phyloP scores from a whole-genome alignment of 2,888 invertebrate species.

The Scaptomyza cyrtandrae region DNA sequence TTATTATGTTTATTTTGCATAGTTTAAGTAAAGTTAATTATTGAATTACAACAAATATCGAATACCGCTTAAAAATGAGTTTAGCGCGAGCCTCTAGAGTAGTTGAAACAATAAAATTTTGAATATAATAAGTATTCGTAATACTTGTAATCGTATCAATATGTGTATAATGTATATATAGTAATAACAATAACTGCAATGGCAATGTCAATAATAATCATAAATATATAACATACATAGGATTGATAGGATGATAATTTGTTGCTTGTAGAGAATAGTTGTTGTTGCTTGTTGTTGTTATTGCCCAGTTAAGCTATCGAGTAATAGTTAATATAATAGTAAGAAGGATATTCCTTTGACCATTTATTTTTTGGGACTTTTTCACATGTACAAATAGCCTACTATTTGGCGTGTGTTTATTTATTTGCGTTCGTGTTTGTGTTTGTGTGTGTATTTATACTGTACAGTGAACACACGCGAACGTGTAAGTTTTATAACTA shows the following conservation, averaged over 20 bases:
- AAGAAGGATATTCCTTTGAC: too few species aligned
- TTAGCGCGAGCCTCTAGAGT: conserved; percentile 74
- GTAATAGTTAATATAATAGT: too few species aligned
- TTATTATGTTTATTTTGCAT: conserved; percentile 24
- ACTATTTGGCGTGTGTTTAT: not conserved
- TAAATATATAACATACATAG: conserved; percentile 39
- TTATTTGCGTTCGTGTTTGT: not conserved
- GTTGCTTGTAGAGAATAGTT: not conserved
- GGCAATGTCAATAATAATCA: conserved; percentile 64
- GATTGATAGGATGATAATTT: conserved; percentile 26
- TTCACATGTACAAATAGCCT: conserved; percentile 5
- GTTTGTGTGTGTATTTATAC: conserved; percentile 44
- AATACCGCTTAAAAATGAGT: conserved; percentile 65
- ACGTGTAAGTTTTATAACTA: conserved; percentile 13
- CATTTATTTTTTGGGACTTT: conserved; percentile 4
- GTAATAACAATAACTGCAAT: conserved; percentile 63
- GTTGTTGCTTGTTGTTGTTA: not conserved
- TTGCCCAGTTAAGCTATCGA: not conserved
- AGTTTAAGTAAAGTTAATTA: conserved; percentile 58
- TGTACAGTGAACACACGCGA: conserved; percentile 57
- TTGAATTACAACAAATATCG: conserved; percentile 76
- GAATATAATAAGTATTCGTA: conserved; percentile 42
- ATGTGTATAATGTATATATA: conserved; percentile 55
- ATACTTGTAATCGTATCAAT: conserved; percentile 46
- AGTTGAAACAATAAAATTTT: conserved; percentile 59